Percentiles rank a stretch among this genome's conserved stretches.
These are phyloP conservation scores for Tenthredo livida DNA, from an alignment of 2,888 invertebrate species.

Conservation along the genomic window DNA sequence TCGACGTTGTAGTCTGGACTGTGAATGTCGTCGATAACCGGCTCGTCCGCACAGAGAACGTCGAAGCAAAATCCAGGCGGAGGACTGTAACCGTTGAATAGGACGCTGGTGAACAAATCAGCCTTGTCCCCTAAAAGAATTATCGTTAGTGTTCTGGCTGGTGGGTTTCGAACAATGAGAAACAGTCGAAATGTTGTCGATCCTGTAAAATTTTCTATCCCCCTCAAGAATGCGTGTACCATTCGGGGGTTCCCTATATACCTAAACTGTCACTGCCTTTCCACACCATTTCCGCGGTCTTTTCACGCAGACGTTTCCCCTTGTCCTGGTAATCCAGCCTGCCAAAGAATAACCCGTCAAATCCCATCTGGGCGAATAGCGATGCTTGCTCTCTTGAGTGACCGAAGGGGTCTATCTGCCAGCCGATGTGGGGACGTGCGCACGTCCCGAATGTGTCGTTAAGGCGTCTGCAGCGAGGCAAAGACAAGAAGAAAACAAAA, in stretches of 20 bases:
- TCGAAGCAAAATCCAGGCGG: conserved; percentile 97
- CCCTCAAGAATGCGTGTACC: background rate
- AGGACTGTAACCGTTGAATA: conserved; percentile 90
- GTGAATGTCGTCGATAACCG: conserved; percentile 90
- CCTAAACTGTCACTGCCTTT: conserved; percentile 86
- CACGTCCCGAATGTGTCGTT: conserved; percentile 87
- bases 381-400: conserved; percentile 93
- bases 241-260: conserved; percentile 66
- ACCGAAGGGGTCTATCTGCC: conserved; percentile 94
- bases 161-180: background rate
- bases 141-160: conserved; percentile 64
- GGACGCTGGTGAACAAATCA: conserved; percentile 90
- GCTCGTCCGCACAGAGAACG: conserved; percentile 89
- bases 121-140: conserved; percentile 80
- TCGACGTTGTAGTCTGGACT: conserved; percentile 93
- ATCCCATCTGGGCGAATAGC: conserved; percentile 90
- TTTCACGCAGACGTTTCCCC: conserved; percentile 79
- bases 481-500: background rate
- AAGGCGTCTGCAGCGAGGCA: conserved; percentile 71
- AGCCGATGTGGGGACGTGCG: conserved; percentile 86
- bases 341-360: conserved; percentile 92
- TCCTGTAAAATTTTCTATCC: background rate
- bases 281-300: conserved; percentile 93
- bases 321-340: conserved; percentile 94
- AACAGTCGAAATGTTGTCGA: background rate